Base-by-base conservation (phyloP, 2,797 vertebrate genomes). In the Gymnothorax reevesii region DNA sequence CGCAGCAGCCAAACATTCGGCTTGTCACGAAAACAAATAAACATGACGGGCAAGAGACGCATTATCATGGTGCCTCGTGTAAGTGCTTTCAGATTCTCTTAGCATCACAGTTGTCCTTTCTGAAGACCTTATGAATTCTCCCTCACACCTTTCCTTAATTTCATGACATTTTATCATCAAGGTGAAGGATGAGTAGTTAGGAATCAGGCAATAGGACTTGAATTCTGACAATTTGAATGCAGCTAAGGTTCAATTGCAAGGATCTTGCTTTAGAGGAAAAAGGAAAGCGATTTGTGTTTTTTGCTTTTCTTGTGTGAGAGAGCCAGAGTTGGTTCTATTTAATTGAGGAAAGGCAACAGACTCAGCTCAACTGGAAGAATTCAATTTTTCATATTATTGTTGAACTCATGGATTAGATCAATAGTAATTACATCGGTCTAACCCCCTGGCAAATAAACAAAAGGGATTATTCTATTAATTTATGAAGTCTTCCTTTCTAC, bases 401-500 rank as follows among this genome's bases (percentile, higher is more conserved):
- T 52, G 15, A 49, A 80, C n/a, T 22, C 77, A 9, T 1, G 54
- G 7, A 22, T n/a, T 80, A 54, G 42, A 20, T 79, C 54, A 60
- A 83, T 59, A 15, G 57, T 83, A 62, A 8, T 33, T 62, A 22
- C 62, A 83, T 17, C 0, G 57, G 57, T 62, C 10, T 27, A 83
- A 60, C 9, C 9, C 27, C n/a, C 57, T 20, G n/a, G 33, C 22
- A 80, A 49, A 83, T 4, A 55, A 20, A 49, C 5, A 49, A 49
- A 52, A 79, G 7, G 2, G 20, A 55, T 8, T n/a, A 22, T 80
- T 54, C 52, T 7, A 55, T 54, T 59, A 3, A 10, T 57, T 60
- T 27, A n/a, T 57, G 7, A 80, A 55, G 17, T 15, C 82, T 57
- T 83, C 57, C 82, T 57, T 59, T 80, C 82, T 83, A 83, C 52